Evolutionary conservation across 2,113 vertebrate species (phyloP).

Genomic region (Melozone crissalis): DNA sequence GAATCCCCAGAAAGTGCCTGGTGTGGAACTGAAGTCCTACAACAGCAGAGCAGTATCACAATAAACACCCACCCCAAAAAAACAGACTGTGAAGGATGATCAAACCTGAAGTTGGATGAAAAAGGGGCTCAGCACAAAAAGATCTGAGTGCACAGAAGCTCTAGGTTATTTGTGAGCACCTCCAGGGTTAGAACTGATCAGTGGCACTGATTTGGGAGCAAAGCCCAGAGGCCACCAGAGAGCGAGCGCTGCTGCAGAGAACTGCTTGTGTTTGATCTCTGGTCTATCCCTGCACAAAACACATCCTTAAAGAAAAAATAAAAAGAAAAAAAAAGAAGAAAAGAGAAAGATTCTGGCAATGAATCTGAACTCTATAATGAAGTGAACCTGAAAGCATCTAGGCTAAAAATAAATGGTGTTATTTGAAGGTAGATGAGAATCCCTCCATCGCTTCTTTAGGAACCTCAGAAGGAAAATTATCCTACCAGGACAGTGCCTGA

Average conservation of each 20-base stretch:
- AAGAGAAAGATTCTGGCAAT: slow-evolving; percentile 4
- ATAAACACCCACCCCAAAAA: neutral
- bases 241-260: neutral
- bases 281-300: neutral
- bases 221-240: slow-evolving; percentile 8
- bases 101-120: neutral
- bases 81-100: neutral
- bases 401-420: neutral
- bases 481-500: neutral
- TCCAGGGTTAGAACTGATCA: neutral
- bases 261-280: neutral
- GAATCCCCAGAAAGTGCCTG: too few relatives aligned
- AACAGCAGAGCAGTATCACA: neutral
- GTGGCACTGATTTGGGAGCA: neutral
- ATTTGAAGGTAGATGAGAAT: neutral
- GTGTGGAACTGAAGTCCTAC: slow-evolving; percentile 42
- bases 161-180: neutral
- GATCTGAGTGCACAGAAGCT: neutral
- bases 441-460: neutral
- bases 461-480: neutral
- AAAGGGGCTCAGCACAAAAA: slow-evolving; percentile 36
- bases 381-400: slow-evolving; percentile 25
- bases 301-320: neutral
- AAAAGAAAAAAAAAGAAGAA: neutral
- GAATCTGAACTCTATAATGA: slow-evolving; percentile 14